These are phyloP conservation scores for Bambusicola thoracicus DNA, from an alignment of 2,113 vertebrate species.

Conservation along the genomic window DNA sequence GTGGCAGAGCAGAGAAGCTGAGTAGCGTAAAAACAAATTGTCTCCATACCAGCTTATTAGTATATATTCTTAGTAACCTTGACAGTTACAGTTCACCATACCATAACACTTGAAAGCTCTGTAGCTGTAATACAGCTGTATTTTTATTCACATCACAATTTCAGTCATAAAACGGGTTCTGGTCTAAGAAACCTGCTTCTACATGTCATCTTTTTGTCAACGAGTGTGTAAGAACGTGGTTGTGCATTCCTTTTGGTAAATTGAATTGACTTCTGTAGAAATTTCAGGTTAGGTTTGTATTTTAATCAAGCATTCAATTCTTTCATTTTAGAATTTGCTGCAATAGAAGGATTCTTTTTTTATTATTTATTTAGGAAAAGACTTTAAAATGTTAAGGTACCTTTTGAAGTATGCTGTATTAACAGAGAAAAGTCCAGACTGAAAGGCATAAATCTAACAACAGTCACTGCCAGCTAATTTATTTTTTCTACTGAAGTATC, in stretches of 20 bases:
- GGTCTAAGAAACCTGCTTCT: neutral
- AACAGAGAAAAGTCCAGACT: neutral
- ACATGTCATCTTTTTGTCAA: neutral
- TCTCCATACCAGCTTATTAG: too few relatives aligned
- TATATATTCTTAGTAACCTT: neutral
- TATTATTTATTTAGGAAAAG: neutral
- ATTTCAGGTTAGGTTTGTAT: neutral
- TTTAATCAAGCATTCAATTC: neutral
- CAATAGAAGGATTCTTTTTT: neutral
- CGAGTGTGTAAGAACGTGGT: neutral
- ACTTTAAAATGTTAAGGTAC: neutral
- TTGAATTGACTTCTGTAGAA: neutral
- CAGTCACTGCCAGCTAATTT: too few relatives aligned
- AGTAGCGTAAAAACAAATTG: neutral
- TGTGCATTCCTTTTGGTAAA: neutral
- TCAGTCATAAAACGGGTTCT: neutral
- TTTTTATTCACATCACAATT: neutral
- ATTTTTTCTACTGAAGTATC: neutral
- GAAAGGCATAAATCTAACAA: neutral
- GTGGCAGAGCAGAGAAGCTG: neutral
- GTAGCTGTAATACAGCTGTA: fast-evolving
- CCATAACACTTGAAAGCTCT: neutral
- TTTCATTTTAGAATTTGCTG: neutral
- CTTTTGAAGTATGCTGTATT: neutral
- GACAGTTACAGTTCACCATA: neutral